These are phyloP conservation scores for Monodelphis domestica DNA, from an alignment of 2,797 vertebrate genomes.

Conservation along the genomic window DNA sequence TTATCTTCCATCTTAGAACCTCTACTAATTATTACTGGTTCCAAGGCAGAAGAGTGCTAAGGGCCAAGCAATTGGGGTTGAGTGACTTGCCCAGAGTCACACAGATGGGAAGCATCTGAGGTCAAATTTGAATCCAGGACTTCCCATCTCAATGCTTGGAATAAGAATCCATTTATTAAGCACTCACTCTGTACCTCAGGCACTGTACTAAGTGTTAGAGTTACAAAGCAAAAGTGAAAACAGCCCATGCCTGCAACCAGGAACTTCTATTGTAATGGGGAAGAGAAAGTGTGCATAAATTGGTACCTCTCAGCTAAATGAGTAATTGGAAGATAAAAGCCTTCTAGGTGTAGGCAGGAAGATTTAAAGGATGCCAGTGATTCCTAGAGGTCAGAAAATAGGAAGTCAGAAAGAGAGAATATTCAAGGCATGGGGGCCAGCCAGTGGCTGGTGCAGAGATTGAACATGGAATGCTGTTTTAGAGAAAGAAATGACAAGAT, in stretches of 20 bases:
- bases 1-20: too few relatives aligned
- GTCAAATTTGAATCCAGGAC: too few relatives aligned
- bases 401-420: not conserved
- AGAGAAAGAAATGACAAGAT: not conserved
- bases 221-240: not conserved
- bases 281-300: not conserved
- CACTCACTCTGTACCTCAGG: not conserved
- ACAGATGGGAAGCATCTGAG: too few relatives aligned
- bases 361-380: not conserved
- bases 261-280: not conserved
- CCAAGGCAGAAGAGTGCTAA: too few relatives aligned
- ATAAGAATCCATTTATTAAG: too few relatives aligned
- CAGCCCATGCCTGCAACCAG: not conserved
- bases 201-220: not conserved
- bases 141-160: too few relatives aligned
- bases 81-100: too few relatives aligned
- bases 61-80: too few relatives aligned
- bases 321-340: not conserved
- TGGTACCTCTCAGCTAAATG: not conserved
- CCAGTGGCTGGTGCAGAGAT: not conserved
- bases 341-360: not conserved
- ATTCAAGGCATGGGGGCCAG: not conserved
- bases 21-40: too few relatives aligned
- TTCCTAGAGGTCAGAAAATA: not conserved
- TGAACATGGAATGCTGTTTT: not conserved